Evolutionary conservation across 30 jellyfish, hydroid and myxozoan species (phyloP).

Genomic region (Chironex yamaguchii): DNA sequence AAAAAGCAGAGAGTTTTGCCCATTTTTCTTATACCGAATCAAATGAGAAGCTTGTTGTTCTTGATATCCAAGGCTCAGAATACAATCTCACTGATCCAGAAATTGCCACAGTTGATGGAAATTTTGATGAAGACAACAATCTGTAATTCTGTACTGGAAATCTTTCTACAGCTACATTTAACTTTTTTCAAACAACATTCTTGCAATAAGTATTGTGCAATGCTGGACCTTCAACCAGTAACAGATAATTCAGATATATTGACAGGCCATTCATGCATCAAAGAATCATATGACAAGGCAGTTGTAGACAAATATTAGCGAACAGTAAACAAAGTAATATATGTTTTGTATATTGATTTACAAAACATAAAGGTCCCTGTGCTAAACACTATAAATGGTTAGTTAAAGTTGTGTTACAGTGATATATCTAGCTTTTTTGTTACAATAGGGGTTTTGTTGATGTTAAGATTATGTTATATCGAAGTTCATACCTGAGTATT

Average conservation of each 20-base stretch:
- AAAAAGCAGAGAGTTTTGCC: constrained; percentile 26
- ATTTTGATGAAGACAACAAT: neutral
- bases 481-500: neutral
- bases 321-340: too few species aligned
- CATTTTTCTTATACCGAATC: neutral
- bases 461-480: too few species aligned
- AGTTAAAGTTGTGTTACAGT: too few species aligned
- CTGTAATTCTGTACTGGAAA: constrained; percentile 11
- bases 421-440: too few species aligned
- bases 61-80: constrained; percentile 12
- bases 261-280: neutral
- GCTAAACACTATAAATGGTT: too few species aligned
- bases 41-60: neutral
- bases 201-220: constrained; percentile 3
- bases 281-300: too few species aligned
- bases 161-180: neutral
- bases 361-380: too few species aligned
- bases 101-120: neutral
- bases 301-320: too few species aligned
- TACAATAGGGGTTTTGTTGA: too few species aligned
- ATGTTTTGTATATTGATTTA: too few species aligned
- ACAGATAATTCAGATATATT: neutral
- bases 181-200: neutral
- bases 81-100: constrained; percentile 21
- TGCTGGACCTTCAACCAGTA: too few species aligned